Evolutionary conservation across 2,113 vertebrate genomes (phyloP), one percentile per base, ranked within the genome.

Genomic region (Crypturellus undulatus): DNA sequence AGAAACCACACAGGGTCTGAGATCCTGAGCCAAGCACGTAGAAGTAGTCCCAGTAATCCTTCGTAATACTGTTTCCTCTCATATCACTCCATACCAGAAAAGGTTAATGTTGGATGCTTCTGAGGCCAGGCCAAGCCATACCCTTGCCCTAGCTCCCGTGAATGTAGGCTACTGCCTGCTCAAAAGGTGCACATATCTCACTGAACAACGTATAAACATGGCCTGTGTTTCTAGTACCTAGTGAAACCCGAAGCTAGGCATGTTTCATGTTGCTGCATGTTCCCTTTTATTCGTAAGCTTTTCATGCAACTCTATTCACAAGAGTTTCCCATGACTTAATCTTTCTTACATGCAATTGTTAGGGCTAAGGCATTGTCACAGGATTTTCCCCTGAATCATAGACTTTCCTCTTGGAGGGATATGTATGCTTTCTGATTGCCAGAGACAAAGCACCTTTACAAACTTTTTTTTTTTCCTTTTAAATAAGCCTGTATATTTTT

Each of bases 201-300:
- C 47, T 0, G 0, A 58, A n/a, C 25, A 69, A 5, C 8, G 79
- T 21, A 9, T 9, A 30, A 75, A 18, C 28, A 0, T 1, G 5
- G 76, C 21, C 58, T 0, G 6, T 26, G 14, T 60, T 71, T 91
- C 60, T 14, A 52, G 79, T 40, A 24, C 0, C 0, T 6, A 1
- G 60, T 36, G 72, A 80, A 85, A 60, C 28, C 78, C 16, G 47
- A 75, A 60, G 79, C 51, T 8, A 71, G 70, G 32, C 10, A 4
- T 94, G 82, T 94, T 97, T 94, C 96, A 76, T 96, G 94, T 97
- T 86, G 90, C 87, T 93, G 94, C 93, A 96, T 96, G 96, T 94
- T 96, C 54, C 84, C 87, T 83, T 91, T 85, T 93, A 93, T 86
- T 77, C 93, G 30, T 63, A 59, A 51, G 34, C 43, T 78, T 63